Percentiles rank a stretch among this genome's conserved stretches.
Conservation (phyloP, 2,888 invertebrate species). For the Brachynemurus nebulosus region DNA sequence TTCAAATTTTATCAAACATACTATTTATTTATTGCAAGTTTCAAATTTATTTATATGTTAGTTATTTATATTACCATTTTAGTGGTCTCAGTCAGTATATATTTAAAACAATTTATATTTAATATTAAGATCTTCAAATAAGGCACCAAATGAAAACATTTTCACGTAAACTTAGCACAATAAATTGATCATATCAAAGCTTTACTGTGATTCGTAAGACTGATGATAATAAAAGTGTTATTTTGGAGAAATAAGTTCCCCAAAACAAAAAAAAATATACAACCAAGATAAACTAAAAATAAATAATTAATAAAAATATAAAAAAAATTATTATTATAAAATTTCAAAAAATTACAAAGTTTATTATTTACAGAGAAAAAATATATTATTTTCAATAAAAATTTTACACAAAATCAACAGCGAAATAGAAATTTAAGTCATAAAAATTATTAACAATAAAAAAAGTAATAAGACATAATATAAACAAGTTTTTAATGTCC, state of each 20-base stretch:
- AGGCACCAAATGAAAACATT: too few species aligned
- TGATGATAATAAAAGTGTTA: conserved; percentile 32
- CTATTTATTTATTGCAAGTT: too few species aligned
- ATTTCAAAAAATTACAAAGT: too few species aligned
- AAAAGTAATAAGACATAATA: not conserved
- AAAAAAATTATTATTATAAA: too few species aligned
- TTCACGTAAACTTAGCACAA: conserved; percentile 31
- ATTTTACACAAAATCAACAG: conserved; percentile 4
- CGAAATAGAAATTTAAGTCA: not conserved
- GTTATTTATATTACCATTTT: too few species aligned
- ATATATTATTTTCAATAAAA: not conserved
- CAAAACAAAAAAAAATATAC: conserved; percentile 3
- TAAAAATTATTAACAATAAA: not conserved
- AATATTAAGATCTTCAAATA: too few species aligned
- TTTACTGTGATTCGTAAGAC: conserved; percentile 42
- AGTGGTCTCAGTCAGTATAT: too few species aligned
- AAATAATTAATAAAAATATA: not conserved
- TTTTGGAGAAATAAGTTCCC: conserved; percentile 25
- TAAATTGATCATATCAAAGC: conserved; percentile 41
- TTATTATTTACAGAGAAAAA: not conserved
- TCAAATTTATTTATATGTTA: too few species aligned
- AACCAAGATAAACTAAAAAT: too few species aligned
- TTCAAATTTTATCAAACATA: too few species aligned
- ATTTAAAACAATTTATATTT: too few species aligned
- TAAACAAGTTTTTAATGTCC: not conserved